Base-by-base conservation (phyloP, 2,888 invertebrate species). In the Euphydryas editha region DNA sequence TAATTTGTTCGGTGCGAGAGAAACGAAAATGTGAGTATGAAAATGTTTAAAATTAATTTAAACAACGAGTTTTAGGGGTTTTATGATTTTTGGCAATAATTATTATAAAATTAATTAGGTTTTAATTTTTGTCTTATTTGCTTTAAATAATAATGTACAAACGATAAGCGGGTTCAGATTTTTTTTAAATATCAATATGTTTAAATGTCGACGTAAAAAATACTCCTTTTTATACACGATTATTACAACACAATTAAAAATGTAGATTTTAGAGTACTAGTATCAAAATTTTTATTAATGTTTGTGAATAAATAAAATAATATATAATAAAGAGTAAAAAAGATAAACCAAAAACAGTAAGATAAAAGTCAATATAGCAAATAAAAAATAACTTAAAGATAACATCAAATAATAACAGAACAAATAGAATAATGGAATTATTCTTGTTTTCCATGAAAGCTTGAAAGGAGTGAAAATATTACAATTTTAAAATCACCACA, bases 11-110 rank as follows among this genome's bases (percentile, higher is more conserved):
- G 47, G 67, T 62, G 62, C 59, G 59, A 20, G 62, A 55, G 62
- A 62, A 59, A 67, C 58, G 59, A 42, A 67, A 63, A 59, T 54
- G 62, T 67, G 56, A 67, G 55, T 67, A 62, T 59, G 39, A 46
- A 46, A 46, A 49, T 58, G 15, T 37, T 49, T 58, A 42, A 51
- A 58, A 42, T 58, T 51, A 30, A 63, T 49, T 42, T 18, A 42
- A 36, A 63, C 47, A n/a, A 11, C 20, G 13, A 47, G 20, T 13
- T 13, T 13, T 47, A 21, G 11, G 46, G 18, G 8, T 47, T 21
- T 21, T 18, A 21, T 47, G 15, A 47, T 47, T 42, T 24, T 18
- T 42, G 18, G 30, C 51, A n/a, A 15, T 54, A 13, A 30, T 44
- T 30, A 10, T 15, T 30, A 10, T 15, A 36, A 20, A 24, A 56